Evolutionary conservation across 2,797 vertebrate genomes (phyloP).

Genomic region (Malacoctenus gilli): DNA sequence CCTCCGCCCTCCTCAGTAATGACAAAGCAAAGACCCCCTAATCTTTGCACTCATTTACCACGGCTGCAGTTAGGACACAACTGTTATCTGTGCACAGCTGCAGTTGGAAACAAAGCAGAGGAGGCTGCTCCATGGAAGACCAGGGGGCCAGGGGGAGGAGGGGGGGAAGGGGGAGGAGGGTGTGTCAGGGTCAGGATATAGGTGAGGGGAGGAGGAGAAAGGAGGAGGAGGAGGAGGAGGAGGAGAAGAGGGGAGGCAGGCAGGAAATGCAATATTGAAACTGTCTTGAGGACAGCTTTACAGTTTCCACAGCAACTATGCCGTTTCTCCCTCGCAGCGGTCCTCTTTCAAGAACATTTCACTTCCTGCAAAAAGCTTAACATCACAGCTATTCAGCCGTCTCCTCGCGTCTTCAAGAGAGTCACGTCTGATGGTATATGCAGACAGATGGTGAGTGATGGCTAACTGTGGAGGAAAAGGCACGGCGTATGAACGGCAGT

Average conservation of each 20-base stretch:
- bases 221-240: not conserved
- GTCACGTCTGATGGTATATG: not conserved
- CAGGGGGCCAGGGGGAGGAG: not conserved
- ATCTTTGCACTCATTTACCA: constrained; percentile 36
- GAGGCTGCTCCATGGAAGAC: not conserved
- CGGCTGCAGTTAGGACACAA: constrained; percentile 15
- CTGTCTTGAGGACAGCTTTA: constrained; percentile 51
- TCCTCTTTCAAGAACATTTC: constrained; percentile 43
- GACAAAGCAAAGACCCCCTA: constrained; percentile 44
- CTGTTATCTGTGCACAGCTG: constrained; percentile 42
- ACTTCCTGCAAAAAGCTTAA: constrained; percentile 51
- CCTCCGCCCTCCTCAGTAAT: constrained; percentile 39
- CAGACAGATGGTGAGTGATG: constrained; percentile 1
- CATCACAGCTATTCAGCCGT: constrained; percentile 29
- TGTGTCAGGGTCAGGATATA: constrained; percentile 25
- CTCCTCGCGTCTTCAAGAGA: constrained; percentile 1
- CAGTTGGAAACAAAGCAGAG: constrained; percentile 22
- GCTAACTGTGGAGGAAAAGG: not conserved
- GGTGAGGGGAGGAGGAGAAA: constrained; percentile 30
- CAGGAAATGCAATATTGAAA: constrained; percentile 49
- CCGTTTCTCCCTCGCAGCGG: constrained; percentile 38
- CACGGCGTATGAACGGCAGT: not conserved
- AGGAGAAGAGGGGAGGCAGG: constrained; percentile 3
- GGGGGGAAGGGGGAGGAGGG: not conserved
- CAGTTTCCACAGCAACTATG: constrained; percentile 80